Evolutionary conservation across 2,888 invertebrate species (phyloP).

Genomic region (Drosophila histrio): DNA sequence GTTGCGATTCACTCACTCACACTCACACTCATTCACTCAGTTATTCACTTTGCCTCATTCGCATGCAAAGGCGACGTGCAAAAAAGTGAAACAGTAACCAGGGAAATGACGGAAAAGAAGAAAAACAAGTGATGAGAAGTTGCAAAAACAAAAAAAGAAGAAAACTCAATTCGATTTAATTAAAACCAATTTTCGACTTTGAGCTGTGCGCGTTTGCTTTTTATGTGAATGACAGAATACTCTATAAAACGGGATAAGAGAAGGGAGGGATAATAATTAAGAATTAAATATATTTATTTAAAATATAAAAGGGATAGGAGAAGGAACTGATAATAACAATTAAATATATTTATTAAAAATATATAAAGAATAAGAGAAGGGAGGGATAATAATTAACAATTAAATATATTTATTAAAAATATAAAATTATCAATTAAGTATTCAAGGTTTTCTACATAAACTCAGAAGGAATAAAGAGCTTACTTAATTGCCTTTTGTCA

Average conservation of each 20-base stretch:
- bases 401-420: no score
- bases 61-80: slow-evolving; percentile 59
- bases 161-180: slow-evolving; percentile 79
- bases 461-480: no score
- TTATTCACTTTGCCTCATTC: slow-evolving; percentile 45
- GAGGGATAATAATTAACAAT: no score
- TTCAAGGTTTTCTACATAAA: no score
- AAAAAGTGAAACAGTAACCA: slow-evolving; percentile 40
- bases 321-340: not conserved
- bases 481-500: no score
- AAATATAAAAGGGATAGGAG: not conserved
- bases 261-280: not conserved
- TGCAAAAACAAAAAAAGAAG: slow-evolving; percentile 6
- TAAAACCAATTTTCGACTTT: slow-evolving; percentile 79
- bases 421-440: no score
- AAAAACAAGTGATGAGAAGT: slow-evolving; percentile 28
- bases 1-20: slow-evolving; percentile 73
- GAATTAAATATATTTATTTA: not conserved
- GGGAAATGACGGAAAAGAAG: slow-evolving; percentile 30
- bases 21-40: slow-evolving; percentile 42
- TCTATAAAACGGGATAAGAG: not conserved
- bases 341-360: no score
- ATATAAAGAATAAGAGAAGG: no score
- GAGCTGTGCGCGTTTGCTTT: slow-evolving; percentile 26
- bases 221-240: slow-evolving; percentile 28